phyloP scores from a whole-genome alignment of 1,140 invertebrate species.

The Eumeta japonica region DNA sequence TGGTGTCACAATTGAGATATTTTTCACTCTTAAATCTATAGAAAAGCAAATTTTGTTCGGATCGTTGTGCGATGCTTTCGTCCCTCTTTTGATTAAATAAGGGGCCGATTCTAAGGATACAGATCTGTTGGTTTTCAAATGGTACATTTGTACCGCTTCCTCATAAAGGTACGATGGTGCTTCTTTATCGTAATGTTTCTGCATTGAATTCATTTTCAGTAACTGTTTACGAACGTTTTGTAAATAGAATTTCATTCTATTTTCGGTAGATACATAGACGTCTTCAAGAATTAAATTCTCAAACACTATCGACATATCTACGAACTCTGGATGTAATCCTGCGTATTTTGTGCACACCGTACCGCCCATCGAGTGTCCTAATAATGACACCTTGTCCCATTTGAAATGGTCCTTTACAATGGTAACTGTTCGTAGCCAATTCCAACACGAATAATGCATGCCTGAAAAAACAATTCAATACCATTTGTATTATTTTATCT shows the following conservation, averaged over 20 bases:
- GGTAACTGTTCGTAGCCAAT: constrained; percentile 57
- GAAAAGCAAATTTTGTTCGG: constrained; percentile 64
- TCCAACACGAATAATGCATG: constrained; percentile 61
- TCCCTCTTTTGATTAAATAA: constrained; percentile 60
- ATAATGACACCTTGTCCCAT: constrained; percentile 69
- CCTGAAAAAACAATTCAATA: constrained; percentile 46
- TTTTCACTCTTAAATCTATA: constrained; percentile 61
- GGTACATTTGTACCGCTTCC: constrained; percentile 58
- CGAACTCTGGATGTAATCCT: constrained; percentile 59
- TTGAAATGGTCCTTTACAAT: constrained; percentile 63
- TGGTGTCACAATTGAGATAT: constrained; percentile 44
- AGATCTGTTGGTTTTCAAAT: constrained; percentile 53
- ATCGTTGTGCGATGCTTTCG: constrained; percentile 51
- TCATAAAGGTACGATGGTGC: constrained; percentile 63
- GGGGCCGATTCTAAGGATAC: constrained; percentile 56
- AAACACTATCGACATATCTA: constrained; percentile 63
- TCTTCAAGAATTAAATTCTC: constrained; percentile 63
- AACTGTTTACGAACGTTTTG: constrained; percentile 25
- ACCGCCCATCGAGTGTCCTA: constrained; percentile 69
- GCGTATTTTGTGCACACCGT: constrained; percentile 61
- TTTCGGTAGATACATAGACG: too few species aligned
- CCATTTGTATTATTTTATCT: too few species aligned
- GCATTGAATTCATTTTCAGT: constrained; percentile 50
- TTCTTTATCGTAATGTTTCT: constrained; percentile 38
- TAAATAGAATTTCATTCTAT: constrained; percentile 16